These are phyloP conservation scores for Caenorhabditis sp. DNA, from an alignment of 2,888 invertebrate species.

Conservation along the genomic window DNA sequence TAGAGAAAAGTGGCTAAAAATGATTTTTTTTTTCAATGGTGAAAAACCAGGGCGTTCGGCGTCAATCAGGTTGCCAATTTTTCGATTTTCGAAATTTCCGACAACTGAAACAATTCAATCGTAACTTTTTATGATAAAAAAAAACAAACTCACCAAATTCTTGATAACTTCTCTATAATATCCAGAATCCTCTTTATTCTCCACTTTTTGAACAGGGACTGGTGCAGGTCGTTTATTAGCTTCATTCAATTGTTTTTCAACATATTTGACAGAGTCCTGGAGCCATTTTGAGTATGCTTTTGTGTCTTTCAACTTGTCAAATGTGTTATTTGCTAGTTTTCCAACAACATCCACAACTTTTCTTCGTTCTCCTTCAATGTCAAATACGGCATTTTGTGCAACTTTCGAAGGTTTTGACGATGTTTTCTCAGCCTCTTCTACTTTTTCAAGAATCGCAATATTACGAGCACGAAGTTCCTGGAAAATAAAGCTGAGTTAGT, in stretches of 20 bases:
- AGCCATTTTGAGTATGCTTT: conserved; percentile 18
- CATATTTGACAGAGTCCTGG: conserved; percentile 7
- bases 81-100: conserved; percentile 8
- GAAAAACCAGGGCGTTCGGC: not conserved
- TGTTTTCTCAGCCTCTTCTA: conserved; percentile 13
- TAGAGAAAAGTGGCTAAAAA: not conserved
- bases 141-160: not conserved
- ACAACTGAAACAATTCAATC: conserved; percentile 10
- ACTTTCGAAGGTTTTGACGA: not conserved
- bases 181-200: not conserved
- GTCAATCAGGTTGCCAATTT: conserved; percentile 4
- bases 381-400: not conserved
- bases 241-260: conserved; percentile 8
- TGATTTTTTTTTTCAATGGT: not conserved
- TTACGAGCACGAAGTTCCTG: conserved; percentile 39
- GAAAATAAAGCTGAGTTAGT: conserved; percentile 4
- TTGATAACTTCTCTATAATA: not conserved
- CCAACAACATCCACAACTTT: conserved; percentile 12
- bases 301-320: conserved; percentile 16
- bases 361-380: conserved; percentile 11
- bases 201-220: not conserved
- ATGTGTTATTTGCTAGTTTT: conserved; percentile 5
- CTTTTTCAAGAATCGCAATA: conserved; percentile 30
- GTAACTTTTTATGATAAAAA: not conserved
- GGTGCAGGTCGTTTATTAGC: not conserved